A percentile compares a stretch with the other conserved stretches of the same genome.
phyloP scores from a whole-genome alignment of 2,113 vertebrate species.

The Rhinoderma darwinii region DNA sequence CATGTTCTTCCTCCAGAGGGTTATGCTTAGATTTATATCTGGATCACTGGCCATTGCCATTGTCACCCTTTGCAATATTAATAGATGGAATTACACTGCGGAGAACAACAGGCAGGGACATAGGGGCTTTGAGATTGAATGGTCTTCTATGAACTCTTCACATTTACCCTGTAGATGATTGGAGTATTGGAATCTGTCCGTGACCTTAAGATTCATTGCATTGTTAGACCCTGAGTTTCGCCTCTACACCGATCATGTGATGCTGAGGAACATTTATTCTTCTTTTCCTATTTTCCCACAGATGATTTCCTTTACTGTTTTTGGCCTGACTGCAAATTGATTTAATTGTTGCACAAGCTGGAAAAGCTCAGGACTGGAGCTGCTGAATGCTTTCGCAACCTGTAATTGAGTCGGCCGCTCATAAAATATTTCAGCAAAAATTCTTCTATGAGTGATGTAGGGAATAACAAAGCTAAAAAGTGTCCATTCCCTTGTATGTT shows the following conservation, averaged over 20 bases:
- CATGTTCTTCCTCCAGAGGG: conserved; percentile 22
- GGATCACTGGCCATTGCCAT: conserved; percentile 22
- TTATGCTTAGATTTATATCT: conserved; percentile 65
- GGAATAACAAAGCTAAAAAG: not conserved
- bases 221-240: not conserved
- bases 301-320: not conserved
- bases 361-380: not conserved
- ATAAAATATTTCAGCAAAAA: not conserved
- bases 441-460: conserved; percentile 19
- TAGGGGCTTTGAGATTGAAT: conserved; percentile 14
- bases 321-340: not conserved
- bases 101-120: not conserved
- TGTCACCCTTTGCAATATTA: conserved; percentile 57
- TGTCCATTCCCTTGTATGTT: conserved; percentile 19
- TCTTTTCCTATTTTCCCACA: not conserved
- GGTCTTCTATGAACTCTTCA: conserved; percentile 19
- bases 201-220: conserved; percentile 27
- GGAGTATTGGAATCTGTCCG: conserved; percentile 10
- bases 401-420: not conserved
- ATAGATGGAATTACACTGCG: conserved; percentile 44
- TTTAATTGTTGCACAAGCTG: not conserved
- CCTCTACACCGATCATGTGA: not conserved
- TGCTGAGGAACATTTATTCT: not conserved
- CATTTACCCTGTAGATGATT: conserved; percentile 48
- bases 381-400: not conserved